Evolutionary conservation across 2,888 invertebrate genomes (phyloP).

Genomic region (Scaptomyza parva): DNA sequence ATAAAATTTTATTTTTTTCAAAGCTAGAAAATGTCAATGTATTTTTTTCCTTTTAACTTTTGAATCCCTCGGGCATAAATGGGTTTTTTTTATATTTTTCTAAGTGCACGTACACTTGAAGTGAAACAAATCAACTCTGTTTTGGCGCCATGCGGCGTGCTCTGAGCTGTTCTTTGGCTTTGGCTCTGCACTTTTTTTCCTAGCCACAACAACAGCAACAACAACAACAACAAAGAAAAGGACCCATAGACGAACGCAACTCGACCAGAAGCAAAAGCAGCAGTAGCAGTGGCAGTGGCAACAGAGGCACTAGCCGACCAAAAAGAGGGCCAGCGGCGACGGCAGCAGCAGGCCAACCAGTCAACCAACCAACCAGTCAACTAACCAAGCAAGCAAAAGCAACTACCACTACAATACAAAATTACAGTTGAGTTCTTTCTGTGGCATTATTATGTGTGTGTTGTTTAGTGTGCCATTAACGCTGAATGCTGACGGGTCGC

Average conservation of each 20-base stretch:
- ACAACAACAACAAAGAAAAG: slow-evolving; percentile 44
- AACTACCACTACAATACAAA: slow-evolving; percentile 42
- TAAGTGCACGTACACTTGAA: slow-evolving; percentile 50
- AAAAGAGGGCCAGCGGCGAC: not conserved
- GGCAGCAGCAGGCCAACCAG: not conserved
- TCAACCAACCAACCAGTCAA: not conserved
- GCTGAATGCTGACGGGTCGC: slow-evolving; percentile 75
- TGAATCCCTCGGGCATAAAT: too few relatives aligned
- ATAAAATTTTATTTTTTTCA: too few relatives aligned
- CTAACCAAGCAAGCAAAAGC: not conserved
- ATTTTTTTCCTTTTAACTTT: too few relatives aligned
- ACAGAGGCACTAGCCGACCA: not conserved
- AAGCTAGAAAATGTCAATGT: not conserved
- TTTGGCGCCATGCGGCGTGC: slow-evolving; percentile 73
- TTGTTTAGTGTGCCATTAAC: slow-evolving; percentile 77
- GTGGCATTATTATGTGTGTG: slow-evolving; percentile 68
- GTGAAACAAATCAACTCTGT: slow-evolving; percentile 77
- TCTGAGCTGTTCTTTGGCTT: slow-evolving; percentile 16
- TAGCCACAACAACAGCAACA: slow-evolving; percentile 57
- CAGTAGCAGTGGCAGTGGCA: not conserved
- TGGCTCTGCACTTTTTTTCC: slow-evolving; percentile 61
- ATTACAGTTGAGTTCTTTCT: slow-evolving; percentile 54
- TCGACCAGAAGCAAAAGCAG: slow-evolving; percentile 52
- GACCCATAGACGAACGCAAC: slow-evolving; percentile 61
- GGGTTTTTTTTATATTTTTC: not conserved